These are phyloP conservation scores for Hylia prasina DNA, from an alignment of 2,113 vertebrate genomes.

Conservation along the genomic window DNA sequence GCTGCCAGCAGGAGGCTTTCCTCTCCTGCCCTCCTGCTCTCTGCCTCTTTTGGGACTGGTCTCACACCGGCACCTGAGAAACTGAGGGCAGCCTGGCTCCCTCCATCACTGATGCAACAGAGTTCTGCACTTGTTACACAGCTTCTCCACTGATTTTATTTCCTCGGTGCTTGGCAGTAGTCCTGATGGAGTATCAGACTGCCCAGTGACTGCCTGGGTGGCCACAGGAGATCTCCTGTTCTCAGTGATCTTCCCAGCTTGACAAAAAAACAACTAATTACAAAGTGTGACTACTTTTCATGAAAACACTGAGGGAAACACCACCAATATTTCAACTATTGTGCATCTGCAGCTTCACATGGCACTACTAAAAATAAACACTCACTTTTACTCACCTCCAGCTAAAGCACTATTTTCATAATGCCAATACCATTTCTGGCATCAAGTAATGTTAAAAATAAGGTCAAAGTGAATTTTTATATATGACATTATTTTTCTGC, in stretches of 20 bases:
- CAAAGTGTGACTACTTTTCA: not conserved
- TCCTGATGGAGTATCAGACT: fast-evolving
- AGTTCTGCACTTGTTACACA: not conserved
- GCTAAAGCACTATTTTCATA: not conserved
- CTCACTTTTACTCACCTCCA: not conserved
- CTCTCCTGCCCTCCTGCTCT: not conserved
- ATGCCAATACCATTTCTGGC: not conserved
- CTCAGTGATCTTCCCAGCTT: not conserved
- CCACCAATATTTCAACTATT: not conserved
- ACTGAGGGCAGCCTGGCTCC: not conserved
- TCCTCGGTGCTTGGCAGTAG: not conserved
- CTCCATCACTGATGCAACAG: not conserved
- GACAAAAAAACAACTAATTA: not conserved
- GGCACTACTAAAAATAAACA: not conserved
- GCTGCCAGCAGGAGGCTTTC: fast-evolving
- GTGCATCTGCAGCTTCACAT: not conserved
- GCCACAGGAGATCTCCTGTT: not conserved
- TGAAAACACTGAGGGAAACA: not conserved
- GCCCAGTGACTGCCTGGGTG: not conserved
- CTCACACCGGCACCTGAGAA: not conserved
- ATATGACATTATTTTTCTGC: not conserved
- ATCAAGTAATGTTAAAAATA: not conserved
- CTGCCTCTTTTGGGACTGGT: not conserved
- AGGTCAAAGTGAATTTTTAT: not conserved
- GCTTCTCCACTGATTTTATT: not conserved